Evolutionary conservation across 2,113 vertebrate genomes (phyloP), one percentile per base, ranked within the genome.

Genomic region (Prinia subflava): DNA sequence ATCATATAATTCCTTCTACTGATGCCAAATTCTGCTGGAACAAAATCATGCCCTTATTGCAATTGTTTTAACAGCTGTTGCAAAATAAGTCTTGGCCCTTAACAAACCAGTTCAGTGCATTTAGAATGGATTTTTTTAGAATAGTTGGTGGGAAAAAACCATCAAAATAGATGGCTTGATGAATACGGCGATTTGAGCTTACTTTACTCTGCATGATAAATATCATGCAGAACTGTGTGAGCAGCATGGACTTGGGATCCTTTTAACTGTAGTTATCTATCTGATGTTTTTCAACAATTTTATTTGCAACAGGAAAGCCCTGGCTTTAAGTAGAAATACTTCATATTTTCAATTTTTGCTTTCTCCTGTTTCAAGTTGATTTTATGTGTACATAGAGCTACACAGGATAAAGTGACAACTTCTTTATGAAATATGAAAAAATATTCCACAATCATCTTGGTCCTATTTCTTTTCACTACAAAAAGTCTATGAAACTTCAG

Each of bases 401-500:
- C 39, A 44, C 12, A 64, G 70, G 67, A 59, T 46, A 87, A 89
- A 79, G 17, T 65, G 50, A 65, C n/a, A 55, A 37, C 23, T 76
- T 52, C 20, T 85, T 62, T 74, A 47, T 53, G 47, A 83, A 89
- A 92, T 79, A 55, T 53, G 55, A 70, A 83, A 92, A 94, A 90
- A 68, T 79, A 82, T 63, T 92, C 71, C 33, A n/a, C 31, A 50
- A 14, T 91, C 23, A 8, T 73, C 52, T 87, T 82, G 84, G 62
- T 75, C 56, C 62, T 84, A 70, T 95, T 94, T 88, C 15, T 81
- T 90, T 89, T 95, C 60, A 23, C n/a, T 70, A 37, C 28, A 87
- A 82, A 94, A 83, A 80, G 81, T 75, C 76, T 80, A 37, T 82
- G 84, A 62, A 91, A 65, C 62, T 82, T 91, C 79, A 79, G 53